Evolutionary conservation across 2,797 vertebrate species (phyloP), one percentile per base, ranked within the genome.

Genomic region (Sternotherus odoratus): DNA sequence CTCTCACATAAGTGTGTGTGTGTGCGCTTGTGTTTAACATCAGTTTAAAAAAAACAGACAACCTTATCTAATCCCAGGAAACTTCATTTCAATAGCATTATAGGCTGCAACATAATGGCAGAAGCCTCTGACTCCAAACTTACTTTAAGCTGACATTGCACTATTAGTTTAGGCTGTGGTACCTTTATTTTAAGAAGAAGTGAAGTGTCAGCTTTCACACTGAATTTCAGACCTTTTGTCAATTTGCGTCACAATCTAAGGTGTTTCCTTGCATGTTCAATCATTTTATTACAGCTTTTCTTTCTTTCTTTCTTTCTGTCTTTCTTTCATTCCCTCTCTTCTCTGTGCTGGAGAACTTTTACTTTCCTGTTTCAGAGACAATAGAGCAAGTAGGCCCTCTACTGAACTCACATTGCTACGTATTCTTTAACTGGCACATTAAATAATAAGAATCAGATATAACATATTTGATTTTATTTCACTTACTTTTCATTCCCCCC

Each of bases 401-500:
- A 88, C 46, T 74, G 79, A 96, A 90, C 91, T 81, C 56, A 30
- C 36, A 72, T 0, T 46, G 39, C 74, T 91, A 83, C 88, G 88
- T 17, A 91, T 94, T 79, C 83, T 91, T 72, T 15, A 83, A 87
- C 49, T 8, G 86, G 86, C 78, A 72, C 30, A 86, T 63, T 72
- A 75, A 30, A 63, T 26, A 81, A 12, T 9, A 39, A 93, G 56
- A 78, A n/a, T 1, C 82, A 57, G 91, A 87, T 72, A 91, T 95
- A 17, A 89, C 74, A 57, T 30, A 72, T 81, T 95, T 87, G 82
- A 46, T 88, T 92, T 84, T 83, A 82, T 90, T 95, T 92, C 89
- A 63, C 54, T 90, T 84, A 9, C 50, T 93, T 56, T 28, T 88
- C 79, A 84, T n/a, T n/a, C n/a, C n/a, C n/a, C n/a, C n/a, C n/a